phyloP scores from a whole-genome alignment of 2,113 vertebrate genomes.

The Cyprinodon brontotheroides region DNA sequence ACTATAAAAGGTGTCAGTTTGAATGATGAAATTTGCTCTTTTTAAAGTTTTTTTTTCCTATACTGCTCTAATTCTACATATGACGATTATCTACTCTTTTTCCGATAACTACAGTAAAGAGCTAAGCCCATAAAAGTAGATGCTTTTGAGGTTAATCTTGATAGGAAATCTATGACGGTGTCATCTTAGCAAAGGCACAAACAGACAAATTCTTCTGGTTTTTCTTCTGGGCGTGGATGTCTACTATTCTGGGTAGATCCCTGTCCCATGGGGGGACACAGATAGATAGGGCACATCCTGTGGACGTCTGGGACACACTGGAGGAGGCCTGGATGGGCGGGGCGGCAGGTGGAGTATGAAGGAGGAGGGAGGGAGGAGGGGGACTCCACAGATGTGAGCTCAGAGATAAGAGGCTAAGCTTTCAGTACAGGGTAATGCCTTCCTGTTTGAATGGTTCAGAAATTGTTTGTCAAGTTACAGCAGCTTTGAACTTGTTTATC shows the following conservation, averaged over 20 bases:
- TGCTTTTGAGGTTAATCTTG: not conserved
- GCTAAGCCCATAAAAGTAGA: not conserved
- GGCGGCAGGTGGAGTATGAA: constrained; percentile 34
- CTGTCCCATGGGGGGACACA: constrained; percentile 48
- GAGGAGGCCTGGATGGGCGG: constrained; percentile 43
- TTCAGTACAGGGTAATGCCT: constrained; percentile 72
- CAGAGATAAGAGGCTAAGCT: constrained; percentile 72
- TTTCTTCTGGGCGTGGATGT: constrained; percentile 55
- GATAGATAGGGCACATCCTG: constrained; percentile 73
- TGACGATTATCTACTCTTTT: not conserved
- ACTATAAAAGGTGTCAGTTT: not conserved
- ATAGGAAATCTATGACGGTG: not conserved
- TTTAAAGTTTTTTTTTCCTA: not conserved
- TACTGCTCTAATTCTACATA: not conserved
- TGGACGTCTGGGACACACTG: constrained; percentile 45
- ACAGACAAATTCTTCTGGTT: constrained; percentile 58
- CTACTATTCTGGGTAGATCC: constrained; percentile 38
- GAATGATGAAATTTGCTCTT: not conserved
- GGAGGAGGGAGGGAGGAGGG: constrained; percentile 36
- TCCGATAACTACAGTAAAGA: not conserved
- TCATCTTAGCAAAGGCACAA: constrained; percentile 31
- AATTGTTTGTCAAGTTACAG: constrained; percentile 59
- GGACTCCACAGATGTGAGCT: constrained; percentile 71
- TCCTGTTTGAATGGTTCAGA: constrained; percentile 76
- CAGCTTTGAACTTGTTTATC: constrained; percentile 71